phyloP scores from a whole-genome alignment of 1,140 invertebrate genomes.

The Akabosia matsudoensis region DNA sequence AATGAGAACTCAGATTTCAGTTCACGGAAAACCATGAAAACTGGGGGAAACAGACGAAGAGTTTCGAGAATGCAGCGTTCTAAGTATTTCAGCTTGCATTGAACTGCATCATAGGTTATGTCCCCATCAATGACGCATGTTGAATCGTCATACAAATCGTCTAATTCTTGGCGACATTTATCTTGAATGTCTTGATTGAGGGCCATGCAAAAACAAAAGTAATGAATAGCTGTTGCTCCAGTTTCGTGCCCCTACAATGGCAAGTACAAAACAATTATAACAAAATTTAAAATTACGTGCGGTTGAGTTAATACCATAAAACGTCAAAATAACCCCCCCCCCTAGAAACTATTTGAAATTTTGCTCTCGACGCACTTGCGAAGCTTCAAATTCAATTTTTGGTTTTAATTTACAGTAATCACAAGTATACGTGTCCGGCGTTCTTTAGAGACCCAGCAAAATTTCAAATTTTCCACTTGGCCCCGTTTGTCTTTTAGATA shows the following conservation, averaged over 20 bases:
- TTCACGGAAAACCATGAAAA: slow-evolving; percentile 61
- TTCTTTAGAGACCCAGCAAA: no score
- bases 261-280: background rate
- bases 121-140: background rate
- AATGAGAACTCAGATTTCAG: slow-evolving; percentile 41
- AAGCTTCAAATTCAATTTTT: no score
- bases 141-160: background rate
- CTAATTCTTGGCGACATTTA: background rate
- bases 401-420: no score
- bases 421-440: no score
- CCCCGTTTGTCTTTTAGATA: no score
- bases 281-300: background rate
- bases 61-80: background rate
- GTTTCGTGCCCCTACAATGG: background rate
- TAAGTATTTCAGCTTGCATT: slow-evolving; percentile 57
- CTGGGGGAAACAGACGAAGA: slow-evolving; percentile 51
- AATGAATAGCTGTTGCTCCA: background rate
- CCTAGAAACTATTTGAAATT: no score
- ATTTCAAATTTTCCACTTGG: no score
- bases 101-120: background rate
- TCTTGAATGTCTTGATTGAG: background rate
- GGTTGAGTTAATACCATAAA: no score
- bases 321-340: no score
- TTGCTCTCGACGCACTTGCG: no score
- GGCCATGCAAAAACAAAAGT: background rate